Evolutionary conservation across 2,113 vertebrate species (phyloP).

Genomic region (Scomber colias): DNA sequence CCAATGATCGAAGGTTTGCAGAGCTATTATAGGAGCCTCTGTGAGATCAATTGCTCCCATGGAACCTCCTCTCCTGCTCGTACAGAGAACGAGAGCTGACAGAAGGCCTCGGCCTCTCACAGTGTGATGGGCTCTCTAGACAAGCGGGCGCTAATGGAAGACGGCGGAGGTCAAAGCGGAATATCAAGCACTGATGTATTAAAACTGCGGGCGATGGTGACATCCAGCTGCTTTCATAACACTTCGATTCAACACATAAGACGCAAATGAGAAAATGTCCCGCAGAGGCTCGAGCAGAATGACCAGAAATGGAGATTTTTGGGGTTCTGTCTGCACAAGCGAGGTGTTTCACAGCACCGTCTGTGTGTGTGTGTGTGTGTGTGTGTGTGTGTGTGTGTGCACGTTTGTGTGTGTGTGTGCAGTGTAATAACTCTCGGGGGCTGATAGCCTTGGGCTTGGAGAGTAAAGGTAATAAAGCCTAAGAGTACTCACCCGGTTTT

Average conservation of each 20-base stretch:
- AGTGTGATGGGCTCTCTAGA: constrained; percentile 53
- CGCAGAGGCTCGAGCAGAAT: constrained; percentile 8
- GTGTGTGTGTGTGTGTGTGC: neutral
- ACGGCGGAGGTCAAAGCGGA: constrained; percentile 57
- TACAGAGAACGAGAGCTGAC: constrained; percentile 50
- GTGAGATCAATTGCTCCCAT: constrained; percentile 48
- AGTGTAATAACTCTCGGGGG: constrained; percentile 41
- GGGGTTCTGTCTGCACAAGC: neutral
- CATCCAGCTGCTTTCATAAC: constrained; percentile 41
- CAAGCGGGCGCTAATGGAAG: constrained; percentile 53
- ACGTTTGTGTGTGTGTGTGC: neutral
- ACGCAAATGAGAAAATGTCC: constrained; percentile 47
- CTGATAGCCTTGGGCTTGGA: constrained; percentile 41
- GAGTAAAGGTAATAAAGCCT: constrained; percentile 55
- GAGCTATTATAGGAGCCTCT: constrained; percentile 48
- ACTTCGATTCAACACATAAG: neutral
- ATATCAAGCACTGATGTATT: constrained; percentile 43
- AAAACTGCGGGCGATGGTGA: constrained; percentile 34
- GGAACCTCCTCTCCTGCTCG: constrained; percentile 34
- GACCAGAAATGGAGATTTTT: constrained; percentile 17
- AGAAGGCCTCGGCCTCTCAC: constrained; percentile 44
- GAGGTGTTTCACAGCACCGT: neutral
- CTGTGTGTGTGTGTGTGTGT: neutral
- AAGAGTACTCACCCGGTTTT: constrained; percentile 23
- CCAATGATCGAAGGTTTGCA: constrained; percentile 41